These are phyloP conservation scores for Sander vitreus DNA, from an alignment of 2,113 vertebrate species.

Conservation along the genomic window DNA sequence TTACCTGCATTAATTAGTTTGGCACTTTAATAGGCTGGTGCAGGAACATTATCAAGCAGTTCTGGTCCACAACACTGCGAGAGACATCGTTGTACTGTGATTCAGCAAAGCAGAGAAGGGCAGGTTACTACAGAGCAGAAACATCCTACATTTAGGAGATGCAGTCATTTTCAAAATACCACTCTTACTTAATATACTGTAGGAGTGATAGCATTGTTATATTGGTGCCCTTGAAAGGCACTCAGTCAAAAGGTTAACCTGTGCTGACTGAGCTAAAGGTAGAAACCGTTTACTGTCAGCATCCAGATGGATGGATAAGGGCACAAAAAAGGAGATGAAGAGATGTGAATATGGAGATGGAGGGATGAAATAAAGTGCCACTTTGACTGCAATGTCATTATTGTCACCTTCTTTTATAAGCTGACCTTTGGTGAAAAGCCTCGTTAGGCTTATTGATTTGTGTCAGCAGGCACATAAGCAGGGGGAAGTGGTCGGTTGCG, in stretches of 20 bases:
- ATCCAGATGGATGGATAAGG: not conserved
- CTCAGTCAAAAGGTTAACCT: constrained; percentile 11
- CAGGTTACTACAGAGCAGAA: constrained; percentile 34
- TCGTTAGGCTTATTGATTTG: constrained; percentile 40
- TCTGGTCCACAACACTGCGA: constrained; percentile 19
- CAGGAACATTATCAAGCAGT: constrained; percentile 41
- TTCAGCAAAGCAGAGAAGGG: constrained; percentile 51
- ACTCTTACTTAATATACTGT: not conserved
- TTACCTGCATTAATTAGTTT: constrained; percentile 81
- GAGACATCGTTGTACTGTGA: constrained; percentile 26
- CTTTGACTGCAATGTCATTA: not conserved
- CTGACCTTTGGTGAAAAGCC: constrained; percentile 18
- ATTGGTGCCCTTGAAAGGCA: not conserved
- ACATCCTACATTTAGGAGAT: constrained; percentile 34
- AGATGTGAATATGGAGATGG: constrained; percentile 39
- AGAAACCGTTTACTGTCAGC: not conserved
- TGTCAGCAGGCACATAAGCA: constrained; percentile 42
- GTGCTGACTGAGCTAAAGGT: constrained; percentile 36
- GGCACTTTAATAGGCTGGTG: constrained; percentile 67
- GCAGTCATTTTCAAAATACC: constrained; percentile 19
- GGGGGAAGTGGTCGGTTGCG: not conserved
- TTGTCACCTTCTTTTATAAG: constrained; percentile 26
- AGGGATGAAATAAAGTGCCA: constrained; percentile 35
- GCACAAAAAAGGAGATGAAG: constrained; percentile 16
- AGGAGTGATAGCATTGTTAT: no score